Percentiles rank a stretch among this genome's conserved stretches.
Conservation (phyloP, 2,797 vertebrate species). For the Phoxinus dragarum region DNA sequence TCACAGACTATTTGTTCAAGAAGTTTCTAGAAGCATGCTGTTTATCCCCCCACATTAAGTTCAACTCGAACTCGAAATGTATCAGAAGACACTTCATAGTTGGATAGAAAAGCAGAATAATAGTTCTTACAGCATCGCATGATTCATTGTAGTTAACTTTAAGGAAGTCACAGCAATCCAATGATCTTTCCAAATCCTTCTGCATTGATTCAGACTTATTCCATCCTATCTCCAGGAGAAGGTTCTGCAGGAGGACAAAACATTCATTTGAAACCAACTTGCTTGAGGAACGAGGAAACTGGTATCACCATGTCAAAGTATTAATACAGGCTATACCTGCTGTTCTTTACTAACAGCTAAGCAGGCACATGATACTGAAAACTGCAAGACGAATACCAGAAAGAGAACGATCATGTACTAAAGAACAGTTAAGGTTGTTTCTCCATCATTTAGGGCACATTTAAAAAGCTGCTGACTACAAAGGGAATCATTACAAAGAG, state of each 20-base stretch:
- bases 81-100: background rate
- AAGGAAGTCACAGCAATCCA: constrained; percentile 90
- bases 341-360: constrained; percentile 89
- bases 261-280: background rate
- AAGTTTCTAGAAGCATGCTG: background rate
- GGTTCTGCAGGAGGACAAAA: constrained; percentile 73
- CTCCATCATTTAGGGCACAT: background rate
- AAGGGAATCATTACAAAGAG: background rate
- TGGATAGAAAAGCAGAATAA: background rate
- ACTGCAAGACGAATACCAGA: constrained; percentile 91
- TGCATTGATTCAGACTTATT: constrained; percentile 86
- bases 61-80: background rate
- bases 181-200: constrained; percentile 85
- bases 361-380: constrained; percentile 93
- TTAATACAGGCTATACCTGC: constrained; percentile 77
- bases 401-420: constrained; percentile 97
- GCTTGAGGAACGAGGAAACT: constrained; percentile 27
- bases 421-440: constrained; percentile 74
- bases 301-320: background rate
- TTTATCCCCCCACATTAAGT: background rate
- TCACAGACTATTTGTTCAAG: background rate
- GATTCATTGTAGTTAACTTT: constrained; percentile 70
- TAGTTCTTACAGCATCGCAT: constrained; percentile 84
- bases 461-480: background rate
- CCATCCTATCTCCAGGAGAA: constrained; percentile 91